A percentile compares a stretch with the other conserved stretches of the same genome.
Conservation (phyloP, 2,888 invertebrate genomes). For the Belgica antarctica region DNA sequence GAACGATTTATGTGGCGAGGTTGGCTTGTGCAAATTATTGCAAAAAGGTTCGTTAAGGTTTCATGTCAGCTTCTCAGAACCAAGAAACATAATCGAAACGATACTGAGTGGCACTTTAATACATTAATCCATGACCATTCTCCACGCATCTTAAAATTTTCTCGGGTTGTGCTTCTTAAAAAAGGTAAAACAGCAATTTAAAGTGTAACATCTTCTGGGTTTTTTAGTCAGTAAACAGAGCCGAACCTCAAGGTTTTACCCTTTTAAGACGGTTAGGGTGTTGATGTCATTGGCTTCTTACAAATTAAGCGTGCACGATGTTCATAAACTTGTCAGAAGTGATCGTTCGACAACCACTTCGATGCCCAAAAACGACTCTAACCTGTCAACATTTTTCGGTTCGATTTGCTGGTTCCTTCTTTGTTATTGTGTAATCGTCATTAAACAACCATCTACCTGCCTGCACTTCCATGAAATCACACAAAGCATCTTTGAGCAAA, state of each 20-base stretch:
- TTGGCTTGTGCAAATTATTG: not conserved
- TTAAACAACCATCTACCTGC: not conserved
- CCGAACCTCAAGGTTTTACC: too few species aligned
- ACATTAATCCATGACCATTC: slow-evolving; percentile 25
- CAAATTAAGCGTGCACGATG: too few species aligned
- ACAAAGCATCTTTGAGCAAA: not conserved
- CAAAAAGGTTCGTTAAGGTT: slow-evolving; percentile 18
- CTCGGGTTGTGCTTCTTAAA: not conserved
- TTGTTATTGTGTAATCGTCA: slow-evolving; percentile 4
- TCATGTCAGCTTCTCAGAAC: slow-evolving; percentile 20
- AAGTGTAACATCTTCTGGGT: slow-evolving; percentile 22
- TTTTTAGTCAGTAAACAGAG: too few species aligned
- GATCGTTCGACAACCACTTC: too few species aligned
- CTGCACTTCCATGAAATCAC: not conserved
- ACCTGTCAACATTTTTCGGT: too few species aligned
- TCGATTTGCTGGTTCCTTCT: too few species aligned
- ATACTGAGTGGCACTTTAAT: slow-evolving; percentile 24
- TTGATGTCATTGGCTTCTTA: too few species aligned
- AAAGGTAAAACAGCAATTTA: slow-evolving; percentile 22
- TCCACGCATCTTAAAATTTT: not conserved
- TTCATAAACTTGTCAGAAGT: too few species aligned
- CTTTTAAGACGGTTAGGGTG: too few species aligned
- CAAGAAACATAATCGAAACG: too few species aligned
- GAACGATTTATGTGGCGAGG: slow-evolving; percentile 12
- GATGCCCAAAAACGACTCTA: not conserved